Evolutionary conservation across 2,797 vertebrate species (phyloP), one percentile per base, ranked within the genome.

Genomic region (Pagetopsis macropterus): DNA sequence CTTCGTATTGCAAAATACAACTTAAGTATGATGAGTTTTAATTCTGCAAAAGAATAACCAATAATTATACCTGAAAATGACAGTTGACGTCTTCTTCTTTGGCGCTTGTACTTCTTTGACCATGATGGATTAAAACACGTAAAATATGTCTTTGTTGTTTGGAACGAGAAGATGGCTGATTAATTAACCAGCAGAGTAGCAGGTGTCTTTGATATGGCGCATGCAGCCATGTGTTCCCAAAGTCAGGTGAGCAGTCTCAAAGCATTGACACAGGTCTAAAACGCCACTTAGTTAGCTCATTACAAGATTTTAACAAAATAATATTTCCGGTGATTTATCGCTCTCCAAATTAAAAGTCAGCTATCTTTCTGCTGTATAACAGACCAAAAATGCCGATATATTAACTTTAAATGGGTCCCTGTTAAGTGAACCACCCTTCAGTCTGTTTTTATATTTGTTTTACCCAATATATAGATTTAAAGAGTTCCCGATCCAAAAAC

Each of bases 341-440:
- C 79, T 37, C 33, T 37, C 8, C 84, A 86, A 88, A 88, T 86
- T 87, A 88, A 85, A 85, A 61, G 9, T 13, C 17, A 12, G 1
- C 19, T 19, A 2, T 4, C 9, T 13, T 49, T 3, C n/a, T 54
- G 16, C 43, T 59, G 16, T 43, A n/a, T 11, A 0, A 31, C 14
- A 51, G 2, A 3, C 3, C 10, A 12, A 2, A 49, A 43, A 13
- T 49, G 17, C 17, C 4, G 8, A 37, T 37, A 12, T 8, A 19
- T 45, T 15, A 9, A 10, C 9, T 49, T 37, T 14, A 49, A 1
- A 45, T 19, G 1, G 13, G 9, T 16, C 13, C 3, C 33, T 37
- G 33, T 37, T 37, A 27, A 27, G 33, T 37, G 23, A 1, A 40
- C 2, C 15, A 40, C 19, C 2, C 40, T 65, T 50, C 13, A 21